Base-by-base conservation (phyloP, 2,797 vertebrate genomes). In the Atherinosoma microstoma region DNA sequence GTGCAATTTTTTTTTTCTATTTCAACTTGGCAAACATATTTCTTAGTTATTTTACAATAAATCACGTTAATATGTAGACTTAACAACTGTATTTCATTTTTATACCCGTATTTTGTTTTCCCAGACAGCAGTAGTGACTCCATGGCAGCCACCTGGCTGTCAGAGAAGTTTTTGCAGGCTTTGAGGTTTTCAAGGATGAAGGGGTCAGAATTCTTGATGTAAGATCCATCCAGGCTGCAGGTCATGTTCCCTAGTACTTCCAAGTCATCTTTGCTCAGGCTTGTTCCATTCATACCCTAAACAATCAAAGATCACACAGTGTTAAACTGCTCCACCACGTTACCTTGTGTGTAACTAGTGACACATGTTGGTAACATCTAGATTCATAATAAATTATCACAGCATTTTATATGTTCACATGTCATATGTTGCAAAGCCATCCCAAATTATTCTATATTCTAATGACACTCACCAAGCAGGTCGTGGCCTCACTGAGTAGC, bases 111-210 rank as follows among this genome's bases (percentile, higher is more conserved):
- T 56, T 11, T 2, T n/a, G 93, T 91, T 58, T 70, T 84, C 13
- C 92, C 89, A 30, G 85, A 82, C 29, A 90, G 73, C 35, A 94
- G 84, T 56, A 88, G 61, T 0, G 22, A 53, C 68, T 94, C 85
- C 15, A 93, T 73, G 20, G 89, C 89, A 24, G 57, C 57, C 67
- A 92, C 82, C 76, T 94, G 94, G 72, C 58, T 67, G 1, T 61
- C 71, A 38, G 92, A 87, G 45, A 94, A 72, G 51, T 82, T 70
- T 7, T 47, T 71, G 75, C 94, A 94, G 73, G 59, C 62, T 84
- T 93, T 91, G 0, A 94, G 87, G 4, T 91, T 93, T 78, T 94
- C 93, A 53, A 94, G 72, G 73, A 94, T 91, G 36, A 72, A 2
- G 13, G 88, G 81, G 79, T 94, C 88, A 30, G 92, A 81, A 62